Evolutionary conservation across 2,797 vertebrate genomes (phyloP).

Genomic region (Karalla daura): DNA sequence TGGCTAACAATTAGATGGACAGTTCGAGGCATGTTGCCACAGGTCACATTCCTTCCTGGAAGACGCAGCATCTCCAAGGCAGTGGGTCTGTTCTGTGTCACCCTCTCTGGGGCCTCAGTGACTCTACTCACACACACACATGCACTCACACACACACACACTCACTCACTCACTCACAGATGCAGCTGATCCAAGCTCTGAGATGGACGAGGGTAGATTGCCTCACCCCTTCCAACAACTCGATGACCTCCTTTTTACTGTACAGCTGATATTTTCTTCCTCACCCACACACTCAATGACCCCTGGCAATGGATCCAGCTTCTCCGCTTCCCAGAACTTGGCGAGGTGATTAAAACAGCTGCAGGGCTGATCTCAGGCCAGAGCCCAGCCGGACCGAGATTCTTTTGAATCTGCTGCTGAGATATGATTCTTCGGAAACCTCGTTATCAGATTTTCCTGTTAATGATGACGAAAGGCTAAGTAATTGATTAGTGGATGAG

Average conservation of each 20-base stretch:
- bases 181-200: no score
- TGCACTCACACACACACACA: conserved; percentile 33
- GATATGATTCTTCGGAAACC: conserved; percentile 45
- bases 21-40: conserved; percentile 25
- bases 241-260: conserved; percentile 62
- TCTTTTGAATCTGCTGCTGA: conserved; percentile 35
- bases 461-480: background rate
- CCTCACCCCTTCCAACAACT: conserved; percentile 45
- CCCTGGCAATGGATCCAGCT: conserved; percentile 57
- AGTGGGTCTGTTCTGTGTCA: conserved; percentile 41
- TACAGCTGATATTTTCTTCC: conserved; percentile 55
- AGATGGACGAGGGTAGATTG: conserved; percentile 6
- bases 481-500: background rate
- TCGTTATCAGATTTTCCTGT: conserved; percentile 1
- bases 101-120: conserved; percentile 27
- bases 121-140: conserved; percentile 46
- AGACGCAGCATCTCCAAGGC: conserved; percentile 49
- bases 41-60: conserved; percentile 70
- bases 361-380: conserved; percentile 49
- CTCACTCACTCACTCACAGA: no score
- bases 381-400: conserved; percentile 26
- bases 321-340: conserved; percentile 51
- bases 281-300: conserved; percentile 55
- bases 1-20: background rate
- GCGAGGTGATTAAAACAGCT: conserved; percentile 68